Base-by-base conservation (phyloP, 2,113 vertebrate genomes). In the Rhabdomys dilectus region DNA sequence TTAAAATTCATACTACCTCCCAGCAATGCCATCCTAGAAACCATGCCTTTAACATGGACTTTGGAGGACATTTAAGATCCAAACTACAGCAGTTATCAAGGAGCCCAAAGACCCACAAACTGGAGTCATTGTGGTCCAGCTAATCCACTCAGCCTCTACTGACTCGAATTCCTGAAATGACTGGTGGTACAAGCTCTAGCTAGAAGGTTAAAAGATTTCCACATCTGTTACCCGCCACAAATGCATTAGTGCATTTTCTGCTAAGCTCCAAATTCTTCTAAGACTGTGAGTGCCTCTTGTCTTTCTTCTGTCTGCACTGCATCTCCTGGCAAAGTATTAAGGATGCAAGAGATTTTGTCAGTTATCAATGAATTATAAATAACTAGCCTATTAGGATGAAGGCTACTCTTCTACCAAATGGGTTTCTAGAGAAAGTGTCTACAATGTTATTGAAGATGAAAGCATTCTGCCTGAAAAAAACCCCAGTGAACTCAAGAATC, bases 261-360 rank as follows among this genome's bases (percentile, higher is more conserved):
- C 66, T 94, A 91, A 93, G 72, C 70, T 94, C 39, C 76, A 45
- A 77, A 60, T 89, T 86, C 77, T 78, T 93, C 77, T 45, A 95
- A 48, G 22, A 10, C 11, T 85, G 17, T 42, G 15, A 86, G 29
- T 34, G 24, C 34, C n/a, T 81, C 66, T 91, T 92, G 7, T n/a
- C 72, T 72, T 93, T 58, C 78, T 80, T 78, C 76, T 53, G 6
- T n/a, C 82, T 85, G 31, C 76, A 45, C 82, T 85, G 31, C 76
- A 45, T 91, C 80, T 75, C n/a, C 62, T 85, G 26, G 51, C 11
- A 88, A 94, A 75, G 92, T 42, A 66, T 81, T 89, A 84, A 91
- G 66, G 39, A 93, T 51, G 81, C 24, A 87, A 68, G 10, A 64
- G 3, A 88, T 62, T 70, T 36, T 29, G 11, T 58, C n/a, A 85